A percentile compares a stretch with the other conserved stretches of the same genome.
phyloP scores from a whole-genome alignment of 2,797 vertebrate species.

The Urophycis tenuis region DNA sequence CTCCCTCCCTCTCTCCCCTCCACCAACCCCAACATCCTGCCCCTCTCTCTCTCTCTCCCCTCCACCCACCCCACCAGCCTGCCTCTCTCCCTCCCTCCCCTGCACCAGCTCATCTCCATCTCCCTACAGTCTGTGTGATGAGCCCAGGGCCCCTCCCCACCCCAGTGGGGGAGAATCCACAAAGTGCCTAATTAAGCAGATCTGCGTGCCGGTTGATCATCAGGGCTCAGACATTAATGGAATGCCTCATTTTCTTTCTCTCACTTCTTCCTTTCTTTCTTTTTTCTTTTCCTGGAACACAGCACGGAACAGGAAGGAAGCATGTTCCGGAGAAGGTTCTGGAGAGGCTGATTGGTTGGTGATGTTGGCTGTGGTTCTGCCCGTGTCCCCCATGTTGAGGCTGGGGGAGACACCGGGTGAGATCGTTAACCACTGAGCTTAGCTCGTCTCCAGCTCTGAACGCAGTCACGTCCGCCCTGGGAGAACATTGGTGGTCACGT shows the following conservation, averaged over 20 bases:
- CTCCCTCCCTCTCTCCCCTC: no score
- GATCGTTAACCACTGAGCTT: not conserved
- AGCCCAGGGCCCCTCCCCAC: slow-evolving; percentile 45
- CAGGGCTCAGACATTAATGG: slow-evolving; percentile 36
- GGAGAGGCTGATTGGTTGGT: slow-evolving; percentile 29
- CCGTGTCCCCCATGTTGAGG: not conserved
- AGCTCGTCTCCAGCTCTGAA: not conserved
- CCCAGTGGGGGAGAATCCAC: slow-evolving; percentile 47
- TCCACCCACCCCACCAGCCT: not conserved
- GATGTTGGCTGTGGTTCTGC: slow-evolving; percentile 1
- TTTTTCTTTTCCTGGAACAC: not conserved
- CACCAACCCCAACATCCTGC: no score
- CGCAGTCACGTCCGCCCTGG: not conserved
- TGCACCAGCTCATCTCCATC: slow-evolving; percentile 9
- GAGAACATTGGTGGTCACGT: not conserved
- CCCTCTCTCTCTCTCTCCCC: not conserved
- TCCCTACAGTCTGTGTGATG: slow-evolving; percentile 20
- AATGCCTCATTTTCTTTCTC: slow-evolving; percentile 11
- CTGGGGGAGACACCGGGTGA: not conserved
- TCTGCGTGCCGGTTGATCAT: slow-evolving; percentile 49
- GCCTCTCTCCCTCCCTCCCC: not conserved
- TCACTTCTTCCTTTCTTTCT: not conserved
- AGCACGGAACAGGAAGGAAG: slow-evolving; percentile 25
- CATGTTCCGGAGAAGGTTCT: slow-evolving; percentile 13
- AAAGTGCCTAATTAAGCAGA: slow-evolving; percentile 52